Evolutionary conservation across 1,140 invertebrate genomes (phyloP), one percentile per base, ranked within the genome.

Genomic region (Trypoxylus dichotomus): DNA sequence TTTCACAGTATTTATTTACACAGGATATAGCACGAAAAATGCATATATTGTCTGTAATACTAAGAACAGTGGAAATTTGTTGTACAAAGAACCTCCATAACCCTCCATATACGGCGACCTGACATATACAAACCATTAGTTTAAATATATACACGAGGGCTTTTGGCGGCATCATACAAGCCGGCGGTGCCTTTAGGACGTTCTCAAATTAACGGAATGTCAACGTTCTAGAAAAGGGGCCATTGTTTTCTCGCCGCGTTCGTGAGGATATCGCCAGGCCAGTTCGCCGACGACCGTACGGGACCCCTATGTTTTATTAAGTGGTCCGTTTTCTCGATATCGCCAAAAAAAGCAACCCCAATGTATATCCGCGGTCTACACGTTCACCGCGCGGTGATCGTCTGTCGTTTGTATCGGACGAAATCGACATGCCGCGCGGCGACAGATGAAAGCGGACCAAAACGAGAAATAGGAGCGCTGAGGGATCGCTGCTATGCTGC

Each of bases 371-470:
- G 47, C 47, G 47, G 3, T 13, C 60, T 68, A 0, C 24, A 15
- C 0, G 24, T 68, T 58, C 47, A 21, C 21, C 21, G 21, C 21
- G 21, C 21, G 24, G 21, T 68, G 21, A 68, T 68, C 60, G 21
- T 25, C 24, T 27, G 24, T 68, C 19, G 15, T 25, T 24, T 68
- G 19, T 68, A 68, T 68, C 60, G 19, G 60, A 68, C 60, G 11
- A 68, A 68, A 68, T 68, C 60, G 60, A 68, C 19, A 68, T 68
- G 60, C 24, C 60, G 60, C 21, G 19, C 60, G 60, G 60, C 60
- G 15, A 68, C 24, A 68, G 19, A 68, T 68, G 21, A 68, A 68
- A 68, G 60, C 11, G 10, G 60, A 24, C 21, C 27, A 68, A 68
- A 68, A 27, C 60, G 60, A 68, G 27, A 68, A 68, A 68, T 19